These are phyloP conservation scores for Turdus rufiventris DNA, from an alignment of 2,113 vertebrate genomes.

Conservation along the genomic window DNA sequence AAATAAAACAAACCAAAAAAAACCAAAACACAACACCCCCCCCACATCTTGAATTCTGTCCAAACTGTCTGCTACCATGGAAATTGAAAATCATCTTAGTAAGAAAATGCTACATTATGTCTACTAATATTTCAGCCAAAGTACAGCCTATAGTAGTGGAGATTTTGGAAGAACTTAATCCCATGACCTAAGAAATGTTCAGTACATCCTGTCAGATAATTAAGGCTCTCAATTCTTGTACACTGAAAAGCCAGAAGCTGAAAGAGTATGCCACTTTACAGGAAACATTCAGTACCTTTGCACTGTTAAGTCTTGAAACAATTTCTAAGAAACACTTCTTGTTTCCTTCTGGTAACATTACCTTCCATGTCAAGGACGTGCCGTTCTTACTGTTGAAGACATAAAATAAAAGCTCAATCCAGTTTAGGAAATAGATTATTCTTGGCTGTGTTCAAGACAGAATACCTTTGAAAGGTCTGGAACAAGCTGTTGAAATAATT, in stretches of 20 bases:
- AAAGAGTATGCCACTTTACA: neutral
- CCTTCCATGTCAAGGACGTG: neutral
- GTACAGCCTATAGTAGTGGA: neutral
- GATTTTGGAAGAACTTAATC: neutral
- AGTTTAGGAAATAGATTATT: neutral
- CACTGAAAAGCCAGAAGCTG: neutral
- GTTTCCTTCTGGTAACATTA: neutral
- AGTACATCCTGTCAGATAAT: neutral
- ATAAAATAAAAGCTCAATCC: neutral
- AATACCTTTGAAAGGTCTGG: neutral
- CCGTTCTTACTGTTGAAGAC: neutral
- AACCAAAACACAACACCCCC: no score
- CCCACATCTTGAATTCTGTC: neutral
- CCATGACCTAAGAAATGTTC: neutral
- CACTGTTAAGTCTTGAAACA: neutral
- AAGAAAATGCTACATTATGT: neutral
- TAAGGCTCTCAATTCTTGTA: neutral
- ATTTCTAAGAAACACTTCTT: neutral
- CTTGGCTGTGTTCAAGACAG: neutral
- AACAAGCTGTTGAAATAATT: neutral
- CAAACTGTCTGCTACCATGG: conserved; percentile 12
- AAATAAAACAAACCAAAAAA: neutral
- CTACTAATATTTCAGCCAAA: neutral
- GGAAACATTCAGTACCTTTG: neutral
- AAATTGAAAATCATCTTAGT: neutral